Base-by-base conservation (phyloP, 92 coral and sea anemone species). In the Paramuricea clavata region DNA sequence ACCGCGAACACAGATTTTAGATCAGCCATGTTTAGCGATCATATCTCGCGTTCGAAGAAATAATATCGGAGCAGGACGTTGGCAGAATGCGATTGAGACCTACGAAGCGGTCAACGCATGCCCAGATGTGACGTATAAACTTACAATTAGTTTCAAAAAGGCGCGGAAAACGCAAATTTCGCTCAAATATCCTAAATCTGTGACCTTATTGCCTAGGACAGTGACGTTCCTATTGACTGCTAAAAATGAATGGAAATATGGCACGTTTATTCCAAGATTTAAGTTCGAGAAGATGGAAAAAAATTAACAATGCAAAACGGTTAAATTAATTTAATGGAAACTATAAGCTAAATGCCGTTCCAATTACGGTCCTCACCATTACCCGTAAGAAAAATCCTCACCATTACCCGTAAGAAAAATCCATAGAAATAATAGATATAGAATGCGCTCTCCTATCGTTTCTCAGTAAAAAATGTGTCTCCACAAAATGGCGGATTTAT, bases 211-310 rank as follows among this genome's bases (percentile, higher is more conserved):
- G 31, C 98, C 98, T 36, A 86, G 92, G 64, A 88, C 93, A 25
- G 78, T 95, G 16, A 80, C 85, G 42, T 95, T 92, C 62, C 57
- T 92, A 9, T 87, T 88, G 8, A 87, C 95, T 17, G 98, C 89
- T 30, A 83, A 90, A 35, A 81, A 92, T 67, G 94, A 33, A 9
- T 95, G 98, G 98, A 95, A 72, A 81, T 94, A 90, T 49, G 98
- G 98, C 9, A 85, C 86, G 12, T 89, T 92, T 83, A 5, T 73
- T 0, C 79, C 79, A 9, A 73, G 32, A 73, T 73, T 73, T 19
- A 19, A 21, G 8, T 73, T 54, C 27, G 19, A 54, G 19, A 54
- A 54, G 62, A 54, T 11, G 27, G 28, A 11, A 11, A 60, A 22
- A 12, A 3, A 0, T 60, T n/a, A n/a, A n/a, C n/a, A n/a, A n/a